phyloP scores from a whole-genome alignment of 2,888 invertebrate species.

The Deilephila elpenor region DNA sequence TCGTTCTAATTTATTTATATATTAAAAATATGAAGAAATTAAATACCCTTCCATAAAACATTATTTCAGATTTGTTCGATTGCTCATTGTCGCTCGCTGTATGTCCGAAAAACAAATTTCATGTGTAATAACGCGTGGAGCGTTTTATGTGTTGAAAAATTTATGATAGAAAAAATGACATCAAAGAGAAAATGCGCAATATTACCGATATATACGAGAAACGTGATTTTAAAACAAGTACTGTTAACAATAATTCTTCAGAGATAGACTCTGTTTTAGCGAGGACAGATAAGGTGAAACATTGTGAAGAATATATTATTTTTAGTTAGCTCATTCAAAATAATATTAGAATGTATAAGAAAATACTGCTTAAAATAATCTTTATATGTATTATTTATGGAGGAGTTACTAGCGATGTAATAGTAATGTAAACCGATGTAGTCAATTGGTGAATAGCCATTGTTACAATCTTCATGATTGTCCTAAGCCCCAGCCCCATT shows the following conservation, averaged over 20 bases:
- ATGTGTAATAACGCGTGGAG: constrained; percentile 69
- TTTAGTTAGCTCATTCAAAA: too few relatives aligned
- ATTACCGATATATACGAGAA: constrained; percentile 24
- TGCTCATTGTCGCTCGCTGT: constrained; percentile 39
- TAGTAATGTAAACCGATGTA: too few relatives aligned
- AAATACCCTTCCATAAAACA: background rate
- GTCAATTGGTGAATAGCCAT: too few relatives aligned
- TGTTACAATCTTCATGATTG: too few relatives aligned
- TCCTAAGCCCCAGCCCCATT: background rate
- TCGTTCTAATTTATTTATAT: too few relatives aligned
- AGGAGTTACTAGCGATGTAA: too few relatives aligned
- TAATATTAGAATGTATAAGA: too few relatives aligned
- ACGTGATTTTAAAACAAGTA: constrained; percentile 18
- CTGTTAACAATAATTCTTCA: constrained; percentile 22
- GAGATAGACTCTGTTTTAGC: background rate
- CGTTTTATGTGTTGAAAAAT: constrained; percentile 73
- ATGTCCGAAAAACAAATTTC: constrained; percentile 61
- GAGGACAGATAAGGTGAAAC: too few relatives aligned
- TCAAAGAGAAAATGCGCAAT: constrained; percentile 61
- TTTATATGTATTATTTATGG: too few relatives aligned
- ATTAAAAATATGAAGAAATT: too few relatives aligned
- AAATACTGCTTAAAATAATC: too few relatives aligned
- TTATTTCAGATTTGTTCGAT: constrained; percentile 12
- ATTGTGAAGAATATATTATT: too few relatives aligned
- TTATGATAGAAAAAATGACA: constrained; percentile 75